Evolutionary conservation across 2,888 invertebrate species (phyloP), one percentile per base, ranked within the genome.

Genomic region (Cylindroiulus punctatus): DNA sequence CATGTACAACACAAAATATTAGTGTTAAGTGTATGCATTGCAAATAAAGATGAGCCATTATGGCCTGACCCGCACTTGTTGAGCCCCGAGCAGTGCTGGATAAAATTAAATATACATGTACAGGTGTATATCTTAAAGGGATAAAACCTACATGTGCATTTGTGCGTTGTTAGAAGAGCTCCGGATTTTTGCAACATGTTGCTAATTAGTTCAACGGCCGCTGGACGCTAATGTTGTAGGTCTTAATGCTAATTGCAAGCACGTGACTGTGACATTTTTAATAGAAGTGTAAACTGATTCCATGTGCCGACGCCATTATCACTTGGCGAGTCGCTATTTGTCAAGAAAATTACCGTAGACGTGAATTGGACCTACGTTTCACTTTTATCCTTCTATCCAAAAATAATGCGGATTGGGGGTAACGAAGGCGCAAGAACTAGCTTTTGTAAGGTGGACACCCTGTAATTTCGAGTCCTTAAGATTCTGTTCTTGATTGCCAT

Each of bases 251-350:
- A n/a, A 76, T 76, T 76, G 76, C 76, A 17, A 76, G 17, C 76
- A 76, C 76, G 76, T 76, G 76, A 76, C 76, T 76, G 76, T 76
- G 76, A 76, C 76, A 76, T 76, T 76, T 76, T 76, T 76, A 76
- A 76, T 76, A 32, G 76, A 76, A 32, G 76, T 76, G 76, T 76
- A 32, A 76, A 76, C 32, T 76, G 76, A 32, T 30, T 30, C 26
- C 32, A 30, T 76, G 76, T 32, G 30, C 76, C 76, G 76, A 76
- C 17, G 76, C 76, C 76, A 76, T 76, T 76, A 76, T 76, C 76
- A 30, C 17, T 17, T 30, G 14, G 30, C 30, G 30, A 76, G 76
- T 76, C 76, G 26, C 32, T 32, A 76, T 76, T 76, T 76, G 26
- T 76, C n/a, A n/a, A n/a, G 26, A 76, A 76, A 30, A 14, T 30